Base-by-base conservation (phyloP, 2,888 invertebrate species). In the Mactromeris polynyma region DNA sequence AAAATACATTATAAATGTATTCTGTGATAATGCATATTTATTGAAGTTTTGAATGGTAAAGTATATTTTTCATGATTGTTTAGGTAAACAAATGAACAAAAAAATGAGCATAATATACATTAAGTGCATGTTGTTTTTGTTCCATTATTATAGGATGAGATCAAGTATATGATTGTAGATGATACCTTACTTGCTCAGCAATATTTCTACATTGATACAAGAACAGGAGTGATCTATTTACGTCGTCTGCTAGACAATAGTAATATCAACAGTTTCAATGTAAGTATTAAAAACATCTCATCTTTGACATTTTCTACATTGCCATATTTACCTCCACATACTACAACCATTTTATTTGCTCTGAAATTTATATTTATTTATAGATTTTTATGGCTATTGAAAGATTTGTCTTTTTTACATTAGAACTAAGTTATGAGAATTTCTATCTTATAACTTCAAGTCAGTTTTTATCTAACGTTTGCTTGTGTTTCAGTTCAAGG, bases 201-300 rank as follows among this genome's bases (percentile, higher is more conserved):
- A 94, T 99, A 98, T 96, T 99, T 99, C 97, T 98, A 98, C 94
- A 98, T 99, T 7, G 98, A 99, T 96, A 98, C 98, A 0, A 98
- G 98, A 88, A 98, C 98, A 0, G 99, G 99, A 0, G 97, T 98
- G 0, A 97, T 99, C 26, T 93, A 90, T 83, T 89, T 94, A 51
- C 93, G 83, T 31, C 86, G 88, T 81, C 80, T 90, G 2, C 86
- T 94, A 17, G 88, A 86, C 11, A 81, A 36, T 1, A 80, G 77
- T 19, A 80, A 81, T 7, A 73, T 81, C 11, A 31, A 80, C 40
- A 69, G 21, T 17, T 92, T 90, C 64, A 64, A 31, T 46, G 93
- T 93, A 88, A 88, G 91, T 86, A 58, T 26, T 40, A 38, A 38
- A 40, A 19, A 21, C n/a, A 2, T 54, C n/a, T 54, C 54, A 51